These are phyloP conservation scores for Characodon lateralis DNA, from an alignment of 2,797 vertebrate species.

Conservation along the genomic window DNA sequence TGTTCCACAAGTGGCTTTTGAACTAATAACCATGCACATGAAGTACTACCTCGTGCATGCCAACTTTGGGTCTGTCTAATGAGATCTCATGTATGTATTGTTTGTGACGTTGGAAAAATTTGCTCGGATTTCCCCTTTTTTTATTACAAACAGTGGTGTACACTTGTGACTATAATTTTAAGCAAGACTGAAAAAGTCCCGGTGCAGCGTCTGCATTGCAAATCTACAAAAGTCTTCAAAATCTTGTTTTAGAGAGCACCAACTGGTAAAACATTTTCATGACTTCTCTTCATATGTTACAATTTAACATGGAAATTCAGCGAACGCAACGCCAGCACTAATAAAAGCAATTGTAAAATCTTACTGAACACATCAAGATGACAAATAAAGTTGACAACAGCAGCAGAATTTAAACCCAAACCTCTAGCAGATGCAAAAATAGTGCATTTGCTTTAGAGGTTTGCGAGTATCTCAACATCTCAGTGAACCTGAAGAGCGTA, in stretches of 20 bases:
- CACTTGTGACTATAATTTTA: slow-evolving; percentile 69
- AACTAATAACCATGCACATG: slow-evolving; percentile 42
- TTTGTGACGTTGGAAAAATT: slow-evolving; percentile 40
- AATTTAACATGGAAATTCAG: background rate
- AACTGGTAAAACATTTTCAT: background rate
- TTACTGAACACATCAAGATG: slow-evolving; percentile 12
- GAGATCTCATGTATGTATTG: slow-evolving; percentile 55
- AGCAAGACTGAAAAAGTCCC: slow-evolving; percentile 53
- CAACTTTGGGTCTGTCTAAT: slow-evolving; percentile 34
- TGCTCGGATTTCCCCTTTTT: slow-evolving; percentile 57
- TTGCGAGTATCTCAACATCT: slow-evolving; percentile 59
- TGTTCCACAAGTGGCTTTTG: slow-evolving; percentile 44
- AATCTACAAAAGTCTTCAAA: background rate
- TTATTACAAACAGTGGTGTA: slow-evolving; percentile 27
- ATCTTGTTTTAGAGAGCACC: background rate
- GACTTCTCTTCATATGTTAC: background rate
- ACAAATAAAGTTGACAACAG: slow-evolving; percentile 25
- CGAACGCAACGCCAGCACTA: background rate
- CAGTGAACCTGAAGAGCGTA: slow-evolving; percentile 40
- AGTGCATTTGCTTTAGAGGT: slow-evolving; percentile 38
- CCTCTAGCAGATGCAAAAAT: slow-evolving; percentile 46
- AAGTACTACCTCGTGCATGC: slow-evolving; percentile 47
- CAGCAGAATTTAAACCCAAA: slow-evolving; percentile 24
- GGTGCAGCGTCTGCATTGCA: slow-evolving; percentile 5
- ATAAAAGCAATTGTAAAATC: slow-evolving; percentile 1